Evolutionary conservation across 2,113 vertebrate species (phyloP), one percentile per base, ranked within the genome.

Genomic region (Corythaixoides concolor): DNA sequence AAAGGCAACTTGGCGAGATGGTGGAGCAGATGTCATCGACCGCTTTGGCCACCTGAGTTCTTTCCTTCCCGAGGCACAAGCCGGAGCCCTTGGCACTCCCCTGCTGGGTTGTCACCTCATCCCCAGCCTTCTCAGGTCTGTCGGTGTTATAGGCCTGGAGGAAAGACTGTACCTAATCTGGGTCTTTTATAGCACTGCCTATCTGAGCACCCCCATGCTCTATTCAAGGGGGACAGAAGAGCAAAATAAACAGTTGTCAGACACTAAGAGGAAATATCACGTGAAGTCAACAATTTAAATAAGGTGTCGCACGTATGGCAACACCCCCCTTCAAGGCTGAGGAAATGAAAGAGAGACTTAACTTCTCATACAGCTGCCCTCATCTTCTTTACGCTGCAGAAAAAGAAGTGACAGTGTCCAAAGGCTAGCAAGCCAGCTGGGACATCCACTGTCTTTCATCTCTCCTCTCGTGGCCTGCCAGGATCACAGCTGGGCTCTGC

Each of bases 361-460:
- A 88, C 60, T 90, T 72, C 47, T 53, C 58, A 49, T 26, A 15
- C 30, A 56, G 35, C 50, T 45, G 20, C n/a, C n/a, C 64, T 88
- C 33, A 17, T 58, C 59, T 94, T 39, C 41, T 80, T 63, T 20
- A 52, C 70, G 79, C 55, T 75, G 52, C 39, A 84, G 68, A 23
- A 67, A 43, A 81, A 94, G 64, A 55, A 78, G 22, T 27, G 67
- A 33, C 67, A 85, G 50, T 19, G 66, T 43, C 62, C 45, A 75
- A 92, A 84, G 0, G 1, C 52, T 13, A 56, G 79, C 56, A 56
- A 87, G 77, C 18, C 33, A 66, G 62, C 60, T 45, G 53, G 87
- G 91, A 93, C 88, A 90, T 63, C 82, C 79, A 33, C 85, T 33
- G 72, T 37, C 75, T 70, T 70, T 70, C 79, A 63, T 11, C 37